Base-by-base conservation (phyloP, 2,113 vertebrate species). In the Platichthys stellatus region DNA sequence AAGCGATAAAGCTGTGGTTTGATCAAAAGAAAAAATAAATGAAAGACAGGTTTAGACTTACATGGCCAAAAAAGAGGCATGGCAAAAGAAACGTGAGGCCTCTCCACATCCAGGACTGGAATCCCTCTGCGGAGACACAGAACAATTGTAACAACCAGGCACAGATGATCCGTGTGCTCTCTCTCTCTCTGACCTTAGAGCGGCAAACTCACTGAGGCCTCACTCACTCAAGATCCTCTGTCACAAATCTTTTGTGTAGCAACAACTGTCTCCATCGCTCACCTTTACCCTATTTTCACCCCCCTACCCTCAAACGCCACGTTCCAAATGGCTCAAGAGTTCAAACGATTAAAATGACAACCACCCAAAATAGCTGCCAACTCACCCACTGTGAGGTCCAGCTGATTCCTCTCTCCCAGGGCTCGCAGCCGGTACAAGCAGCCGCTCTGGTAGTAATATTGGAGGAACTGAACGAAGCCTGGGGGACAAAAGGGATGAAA, bases 101-200 rank as follows among this genome's bases (percentile, higher is more conserved):
- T 74, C 98, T 93, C 98, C 98, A 99, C 98, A 99, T 99, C 98
- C 98, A 99, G 15, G 98, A 99, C 94, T 99, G 98, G 89, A 99
- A 99, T 31, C 98, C 98, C 91, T 99, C 98, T 99, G 93, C 72
- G 72, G 53, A 85, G 59, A 89, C 21, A 85, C 3, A 77, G 8
- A 65, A 26, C n/a, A 49, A 20, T 21, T 23, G 21, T 56, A 4
- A 45, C 62, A 15, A 58, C 23, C 24, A 10, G n/a, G 9, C 20
- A 21, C 18, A 54, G n/a, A 43, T 13, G 40, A 43, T 43, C 40
- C 40, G 12, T 13, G 40, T 43, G 2, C 40, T 13, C 5, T 58
- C n/a, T 31, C 28, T 58, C n/a, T 31, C 5, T n/a, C 7, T 20
- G 24, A 17, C 18, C 5, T 59, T 53, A 18, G 5, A 71, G 35